Evolutionary conservation across 2,113 vertebrate genomes (phyloP), one percentile per base, ranked within the genome.

Genomic region (Octodon degus): DNA sequence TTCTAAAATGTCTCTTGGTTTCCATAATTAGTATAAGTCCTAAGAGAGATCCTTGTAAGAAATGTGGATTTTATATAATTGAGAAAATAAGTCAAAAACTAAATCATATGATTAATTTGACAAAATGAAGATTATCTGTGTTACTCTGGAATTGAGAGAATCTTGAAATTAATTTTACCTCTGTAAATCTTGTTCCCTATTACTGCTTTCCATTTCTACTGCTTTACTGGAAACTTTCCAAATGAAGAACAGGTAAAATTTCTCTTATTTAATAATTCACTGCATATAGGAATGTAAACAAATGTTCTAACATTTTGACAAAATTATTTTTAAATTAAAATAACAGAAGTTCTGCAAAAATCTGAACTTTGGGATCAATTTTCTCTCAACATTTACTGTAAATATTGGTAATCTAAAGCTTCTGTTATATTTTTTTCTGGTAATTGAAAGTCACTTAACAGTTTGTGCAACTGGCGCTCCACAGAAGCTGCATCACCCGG

Each of bases 41-140:
- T 34, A 32, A 10, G 4, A 76, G 2, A 11, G 16, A 77, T 91
- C 27, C 1, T 13, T 68, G 0, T 90, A 37, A 85, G 1, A 92
- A 60, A 70, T 47, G 7, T 3, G 13, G 25, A 5, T 83, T 62
- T 19, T 19, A 68, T 84, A 93, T 89, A 83, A 47, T 92, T 92
- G 72, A 76, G 53, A 91, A 97, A 84, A 58, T 17, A 50, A 95
- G 58, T 62, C 5, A 83, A 70, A 96, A 77, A 43, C 47, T 40
- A 63, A 72, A 63, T 0, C 7, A 74, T 24, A 34, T 53, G 10
- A 24, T 50, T 86, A 53, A 60, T 53, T 40, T 88, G 22, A 1
- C 2, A 82, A 88, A 90, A 72, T 89, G 5, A 72, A 86, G 22
- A 62, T 60, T 37, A 72, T 63, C 27, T 88, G 1, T 74, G 22